Conservation (phyloP, 1,140 invertebrate genomes). For the Leptinotarsa texana region DNA sequence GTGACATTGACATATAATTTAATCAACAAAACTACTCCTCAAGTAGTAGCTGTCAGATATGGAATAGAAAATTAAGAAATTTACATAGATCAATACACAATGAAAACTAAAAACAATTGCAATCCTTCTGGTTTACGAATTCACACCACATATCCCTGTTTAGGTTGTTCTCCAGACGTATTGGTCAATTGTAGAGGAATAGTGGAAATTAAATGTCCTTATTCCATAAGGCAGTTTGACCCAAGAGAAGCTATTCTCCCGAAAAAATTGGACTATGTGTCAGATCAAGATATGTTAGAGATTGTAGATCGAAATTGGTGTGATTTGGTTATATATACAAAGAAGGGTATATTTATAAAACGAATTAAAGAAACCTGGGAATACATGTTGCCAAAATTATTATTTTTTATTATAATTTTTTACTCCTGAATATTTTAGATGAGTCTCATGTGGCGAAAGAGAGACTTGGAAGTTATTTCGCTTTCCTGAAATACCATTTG, state of each 20-base stretch:
- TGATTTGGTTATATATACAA: not conserved
- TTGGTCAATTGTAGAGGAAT: not conserved
- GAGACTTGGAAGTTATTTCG: too few species aligned
- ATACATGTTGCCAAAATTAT: too few species aligned
- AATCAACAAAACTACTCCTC: too few species aligned
- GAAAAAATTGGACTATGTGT: not conserved
- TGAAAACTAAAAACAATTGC: not conserved
- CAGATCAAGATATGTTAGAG: not conserved
- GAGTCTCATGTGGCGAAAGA: too few species aligned
- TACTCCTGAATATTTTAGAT: too few species aligned
- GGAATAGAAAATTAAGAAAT: too few species aligned
- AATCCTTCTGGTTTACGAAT: not conserved
- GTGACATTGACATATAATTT: too few species aligned
- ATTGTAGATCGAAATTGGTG: not conserved
- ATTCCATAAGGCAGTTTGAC: not conserved
- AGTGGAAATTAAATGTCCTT: not conserved
- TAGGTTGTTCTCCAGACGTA: not conserved
- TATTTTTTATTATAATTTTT: too few species aligned
- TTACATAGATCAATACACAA: too few species aligned
- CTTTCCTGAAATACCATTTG: too few species aligned
- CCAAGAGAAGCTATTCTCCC: not conserved
- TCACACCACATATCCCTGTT: not conserved
- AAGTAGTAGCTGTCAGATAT: too few species aligned
- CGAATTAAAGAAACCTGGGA: too few species aligned
- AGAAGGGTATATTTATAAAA: not conserved